Evolutionary conservation across 1,140 invertebrate species (phyloP).

Genomic region (Sitophilus oryzae): DNA sequence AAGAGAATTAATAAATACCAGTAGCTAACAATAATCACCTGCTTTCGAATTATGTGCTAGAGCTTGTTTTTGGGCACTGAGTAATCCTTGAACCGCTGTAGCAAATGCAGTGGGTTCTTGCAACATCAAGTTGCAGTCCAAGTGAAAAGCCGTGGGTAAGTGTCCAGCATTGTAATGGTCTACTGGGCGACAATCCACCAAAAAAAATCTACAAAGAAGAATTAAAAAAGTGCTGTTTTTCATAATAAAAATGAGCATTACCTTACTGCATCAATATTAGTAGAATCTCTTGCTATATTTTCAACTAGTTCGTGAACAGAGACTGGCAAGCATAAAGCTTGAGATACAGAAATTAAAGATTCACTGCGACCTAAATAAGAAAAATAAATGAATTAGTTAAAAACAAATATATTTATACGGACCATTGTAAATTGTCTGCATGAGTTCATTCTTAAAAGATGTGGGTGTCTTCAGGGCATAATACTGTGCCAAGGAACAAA

Average conservation of each 20-base stretch:
- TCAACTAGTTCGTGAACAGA: slow-evolving; percentile 80
- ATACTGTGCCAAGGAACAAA: slow-evolving; percentile 92
- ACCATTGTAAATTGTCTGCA: slow-evolving; percentile 46
- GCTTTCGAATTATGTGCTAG: slow-evolving; percentile 81
- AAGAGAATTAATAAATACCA: slow-evolving; percentile 1
- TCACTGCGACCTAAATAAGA: slow-evolving; percentile 36
- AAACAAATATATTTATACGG: no score
- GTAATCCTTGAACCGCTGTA: slow-evolving; percentile 89
- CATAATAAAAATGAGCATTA: background rate
- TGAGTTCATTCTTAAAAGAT: slow-evolving; percentile 75
- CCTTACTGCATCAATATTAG: slow-evolving; percentile 55
- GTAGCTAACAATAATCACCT: slow-evolving; percentile 46
- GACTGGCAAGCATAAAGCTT: slow-evolving; percentile 90
- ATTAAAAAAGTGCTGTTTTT: background rate
- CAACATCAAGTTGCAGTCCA: slow-evolving; percentile 95
- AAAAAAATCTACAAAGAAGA: slow-evolving; percentile 68
- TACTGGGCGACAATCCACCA: slow-evolving; percentile 93
- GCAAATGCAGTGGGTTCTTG: slow-evolving; percentile 92
- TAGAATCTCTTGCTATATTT: slow-evolving; percentile 51
- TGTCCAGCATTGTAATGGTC: slow-evolving; percentile 97
- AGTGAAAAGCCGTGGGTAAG: slow-evolving; percentile 93
- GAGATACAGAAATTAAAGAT: slow-evolving; percentile 57
- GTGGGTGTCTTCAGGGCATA: slow-evolving; percentile 87
- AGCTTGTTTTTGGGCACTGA: slow-evolving; percentile 85
- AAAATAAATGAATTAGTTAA: background rate